Conservation (phyloP, 2,888 invertebrate species). For the Lasioglossum leucozonium region DNA sequence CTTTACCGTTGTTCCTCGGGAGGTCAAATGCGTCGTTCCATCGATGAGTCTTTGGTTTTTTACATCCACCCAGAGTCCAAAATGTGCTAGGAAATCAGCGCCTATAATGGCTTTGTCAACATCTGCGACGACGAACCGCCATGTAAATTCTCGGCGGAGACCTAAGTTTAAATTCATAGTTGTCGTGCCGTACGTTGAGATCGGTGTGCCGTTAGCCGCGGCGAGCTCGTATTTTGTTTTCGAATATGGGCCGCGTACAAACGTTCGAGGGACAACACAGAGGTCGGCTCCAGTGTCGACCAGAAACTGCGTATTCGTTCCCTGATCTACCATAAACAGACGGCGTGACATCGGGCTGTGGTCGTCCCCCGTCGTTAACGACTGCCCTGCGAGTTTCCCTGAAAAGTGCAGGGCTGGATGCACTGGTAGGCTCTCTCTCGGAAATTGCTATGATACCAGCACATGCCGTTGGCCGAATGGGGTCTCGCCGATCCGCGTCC, state of each 20-base stretch:
- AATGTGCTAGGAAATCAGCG: conserved; percentile 1
- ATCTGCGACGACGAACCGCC: conserved; percentile 16
- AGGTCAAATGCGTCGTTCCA: not conserved
- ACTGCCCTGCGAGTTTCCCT: not conserved
- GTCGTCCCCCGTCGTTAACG: conserved; percentile 1
- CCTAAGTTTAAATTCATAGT: not conserved
- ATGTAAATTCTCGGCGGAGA: not conserved
- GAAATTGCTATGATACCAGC: not conserved
- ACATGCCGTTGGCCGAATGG: not conserved
- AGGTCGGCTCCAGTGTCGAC: conserved; percentile 24
- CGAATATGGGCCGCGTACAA: not conserved
- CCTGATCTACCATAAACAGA: conserved; percentile 2
- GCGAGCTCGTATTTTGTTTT: not conserved
- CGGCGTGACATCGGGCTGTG: not conserved
- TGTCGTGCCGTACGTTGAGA: not conserved
- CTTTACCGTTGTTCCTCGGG: not conserved
- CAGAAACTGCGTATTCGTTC: not conserved
- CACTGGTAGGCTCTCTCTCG: not conserved
- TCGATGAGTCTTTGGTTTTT: not conserved
- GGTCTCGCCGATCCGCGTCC: not conserved
- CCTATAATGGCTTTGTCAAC: conserved; percentile 13
- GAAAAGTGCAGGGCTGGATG: not conserved
- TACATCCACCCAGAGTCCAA: not conserved
- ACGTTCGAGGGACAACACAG: not conserved
- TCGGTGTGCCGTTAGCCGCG: conserved; percentile 12